Percentiles rank a stretch among this genome's conserved stretches.
Evolutionary conservation across 1,140 invertebrate genomes (phyloP).

Genomic region (Lepidurus couesii): DNA sequence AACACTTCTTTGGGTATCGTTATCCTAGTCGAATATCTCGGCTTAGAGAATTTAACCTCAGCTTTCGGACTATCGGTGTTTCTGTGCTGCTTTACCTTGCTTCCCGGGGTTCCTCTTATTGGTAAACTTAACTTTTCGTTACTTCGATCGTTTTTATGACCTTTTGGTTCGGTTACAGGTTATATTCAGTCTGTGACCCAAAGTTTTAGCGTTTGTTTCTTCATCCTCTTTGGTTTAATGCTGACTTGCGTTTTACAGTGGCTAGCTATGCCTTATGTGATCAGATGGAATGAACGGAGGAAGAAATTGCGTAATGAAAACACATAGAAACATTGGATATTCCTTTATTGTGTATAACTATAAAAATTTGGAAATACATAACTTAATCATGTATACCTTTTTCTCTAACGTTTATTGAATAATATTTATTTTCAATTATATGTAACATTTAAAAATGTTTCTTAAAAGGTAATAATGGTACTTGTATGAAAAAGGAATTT

Average conservation of each 20-base stretch:
- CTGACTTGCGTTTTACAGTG: constrained; percentile 24
- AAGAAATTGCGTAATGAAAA: background rate
- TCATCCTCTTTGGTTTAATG: constrained; percentile 4
- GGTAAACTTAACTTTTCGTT: constrained; percentile 20
- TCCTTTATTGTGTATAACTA: no score
- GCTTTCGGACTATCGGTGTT: constrained; percentile 34
- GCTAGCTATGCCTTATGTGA: constrained; percentile 25
- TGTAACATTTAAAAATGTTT: no score
- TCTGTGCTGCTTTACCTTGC: constrained; percentile 23
- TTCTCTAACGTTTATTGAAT: no score
- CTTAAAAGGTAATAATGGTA: no score
- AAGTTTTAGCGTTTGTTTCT: constrained; percentile 29
- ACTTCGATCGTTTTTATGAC: background rate
- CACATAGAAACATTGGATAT: background rate
- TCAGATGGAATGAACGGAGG: constrained; percentile 13
- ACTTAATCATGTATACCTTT: no score
- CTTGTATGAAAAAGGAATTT: no score
- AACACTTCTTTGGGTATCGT: constrained; percentile 33
- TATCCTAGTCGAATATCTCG: constrained; percentile 33
- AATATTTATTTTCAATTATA: no score
- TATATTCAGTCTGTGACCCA: constrained; percentile 30
- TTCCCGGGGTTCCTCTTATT: constrained; percentile 32
- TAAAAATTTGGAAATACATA: no score
- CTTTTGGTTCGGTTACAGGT: background rate
- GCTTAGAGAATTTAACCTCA: constrained; percentile 32